Percentiles rank a stretch among this genome's conserved stretches.
Conservation (phyloP, 2,888 invertebrate genomes). For the Vesta saturnalis region DNA sequence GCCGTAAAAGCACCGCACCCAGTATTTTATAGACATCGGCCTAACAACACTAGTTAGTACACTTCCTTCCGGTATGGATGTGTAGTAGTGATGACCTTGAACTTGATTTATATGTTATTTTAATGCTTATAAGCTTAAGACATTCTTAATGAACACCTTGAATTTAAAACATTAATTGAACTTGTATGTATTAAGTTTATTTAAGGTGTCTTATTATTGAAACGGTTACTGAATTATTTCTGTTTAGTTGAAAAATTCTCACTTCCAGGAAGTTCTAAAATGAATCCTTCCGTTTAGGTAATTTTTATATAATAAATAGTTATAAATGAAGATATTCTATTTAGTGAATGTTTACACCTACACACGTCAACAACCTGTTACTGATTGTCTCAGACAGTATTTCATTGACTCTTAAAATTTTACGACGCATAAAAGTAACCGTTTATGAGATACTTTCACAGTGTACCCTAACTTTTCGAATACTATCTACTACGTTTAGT, state of each 20-base stretch:
- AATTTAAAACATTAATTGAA: too few species aligned
- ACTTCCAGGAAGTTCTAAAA: neutral
- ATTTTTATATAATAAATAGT: neutral
- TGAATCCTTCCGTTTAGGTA: neutral
- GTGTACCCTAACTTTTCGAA: constrained; percentile 21
- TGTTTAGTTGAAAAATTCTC: too few species aligned
- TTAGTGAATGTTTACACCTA: neutral
- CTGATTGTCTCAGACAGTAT: constrained; percentile 58
- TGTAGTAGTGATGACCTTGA: constrained; percentile 48
- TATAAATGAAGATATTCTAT: neutral
- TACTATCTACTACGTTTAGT: constrained; percentile 5
- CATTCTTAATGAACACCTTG: too few species aligned
- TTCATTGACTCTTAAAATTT: constrained; percentile 63
- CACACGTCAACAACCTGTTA: constrained; percentile 44
- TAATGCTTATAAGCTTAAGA: constrained; percentile 13
- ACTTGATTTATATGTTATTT: constrained; percentile 37
- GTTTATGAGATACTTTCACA: constrained; percentile 60
- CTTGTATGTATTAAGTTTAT: too few species aligned
- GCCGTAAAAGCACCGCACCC: constrained; percentile 57
- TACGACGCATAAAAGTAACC: constrained; percentile 63
- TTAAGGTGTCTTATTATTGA: too few species aligned
- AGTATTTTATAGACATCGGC: constrained; percentile 57
- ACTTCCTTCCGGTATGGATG: constrained; percentile 48
- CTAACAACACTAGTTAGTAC: constrained; percentile 54
- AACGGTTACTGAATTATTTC: too few species aligned